phyloP scores from a whole-genome alignment of 2,888 invertebrate genomes.

The Resseliella maxima region DNA sequence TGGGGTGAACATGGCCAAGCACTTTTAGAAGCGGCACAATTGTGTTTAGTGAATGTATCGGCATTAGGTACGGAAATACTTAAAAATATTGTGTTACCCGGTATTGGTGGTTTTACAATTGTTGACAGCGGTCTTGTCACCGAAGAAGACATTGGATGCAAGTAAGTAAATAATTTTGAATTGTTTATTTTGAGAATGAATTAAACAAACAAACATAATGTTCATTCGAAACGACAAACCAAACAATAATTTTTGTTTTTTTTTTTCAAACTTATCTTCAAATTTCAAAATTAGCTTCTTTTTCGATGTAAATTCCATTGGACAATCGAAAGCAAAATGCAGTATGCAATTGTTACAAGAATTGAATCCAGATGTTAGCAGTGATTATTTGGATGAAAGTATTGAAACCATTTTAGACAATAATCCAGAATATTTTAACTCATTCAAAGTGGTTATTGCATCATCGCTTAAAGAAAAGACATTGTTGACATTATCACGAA shows the following conservation, averaged over 20 bases:
- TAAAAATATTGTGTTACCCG: conserved; percentile 94
- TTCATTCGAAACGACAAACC: too few species aligned
- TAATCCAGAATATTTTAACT: conserved; percentile 88
- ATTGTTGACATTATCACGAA: conserved; percentile 78
- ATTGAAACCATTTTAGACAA: conserved; percentile 85
- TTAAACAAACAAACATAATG: too few species aligned
- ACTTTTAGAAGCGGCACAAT: conserved; percentile 86
- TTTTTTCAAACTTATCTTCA: too few species aligned
- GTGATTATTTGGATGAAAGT: conserved; percentile 91
- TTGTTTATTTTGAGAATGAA: too few species aligned
- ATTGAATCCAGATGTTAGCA: conserved; percentile 91
- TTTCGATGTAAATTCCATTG: conserved; percentile 82
- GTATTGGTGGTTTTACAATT: conserved; percentile 91
- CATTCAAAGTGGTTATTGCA: conserved; percentile 81
- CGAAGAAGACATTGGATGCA: conserved; percentile 93
- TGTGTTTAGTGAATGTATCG: conserved; percentile 94
- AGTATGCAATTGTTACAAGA: conserved; percentile 86
- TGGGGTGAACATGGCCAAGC: conserved; percentile 99
- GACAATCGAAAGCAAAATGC: conserved; percentile 85
- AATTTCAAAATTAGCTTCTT: too few species aligned
- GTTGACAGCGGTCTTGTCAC: conserved; percentile 86
- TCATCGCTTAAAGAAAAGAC: conserved; percentile 67
- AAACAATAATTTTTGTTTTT: too few species aligned
- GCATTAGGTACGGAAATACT: conserved; percentile 94
- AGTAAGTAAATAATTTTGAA: conserved; percentile 72